These are phyloP conservation scores for Microtus montanus DNA, from an alignment of 2,113 vertebrate species.

Conservation along the genomic window DNA sequence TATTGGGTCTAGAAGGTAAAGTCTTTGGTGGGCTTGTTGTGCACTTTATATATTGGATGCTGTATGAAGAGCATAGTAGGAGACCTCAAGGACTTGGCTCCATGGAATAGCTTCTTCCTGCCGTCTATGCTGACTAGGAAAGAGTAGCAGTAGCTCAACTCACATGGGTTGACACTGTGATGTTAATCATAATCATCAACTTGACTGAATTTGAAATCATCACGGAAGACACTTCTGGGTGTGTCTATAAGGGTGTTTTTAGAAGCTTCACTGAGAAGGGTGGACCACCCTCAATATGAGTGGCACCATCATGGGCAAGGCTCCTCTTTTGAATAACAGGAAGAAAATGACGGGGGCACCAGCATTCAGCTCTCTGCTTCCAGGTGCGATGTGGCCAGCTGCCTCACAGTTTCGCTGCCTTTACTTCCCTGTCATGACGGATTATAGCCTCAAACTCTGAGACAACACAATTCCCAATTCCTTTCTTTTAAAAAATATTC, in stretches of 20 bases:
- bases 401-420: background rate
- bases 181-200: background rate
- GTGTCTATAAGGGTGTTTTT: background rate
- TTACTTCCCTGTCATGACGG: background rate
- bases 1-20: background rate
- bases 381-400: background rate
- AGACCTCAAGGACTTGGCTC: rapidly evolving
- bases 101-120: too few species aligned
- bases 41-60: background rate
- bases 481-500: background rate
- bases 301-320: background rate
- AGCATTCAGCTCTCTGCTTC: background rate
- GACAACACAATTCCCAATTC: background rate
- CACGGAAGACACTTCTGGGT: background rate
- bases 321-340: background rate
- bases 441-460: background rate
- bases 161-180: background rate
- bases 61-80: background rate
- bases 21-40: background rate
- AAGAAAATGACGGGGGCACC: too few species aligned
- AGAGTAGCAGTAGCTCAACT: too few species aligned
- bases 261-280: background rate
- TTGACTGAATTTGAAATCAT: background rate
- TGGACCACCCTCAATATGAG: background rate
- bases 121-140: background rate